phyloP scores from a whole-genome alignment of 2,113 vertebrate genomes.

The Bambusicola thoracicus region DNA sequence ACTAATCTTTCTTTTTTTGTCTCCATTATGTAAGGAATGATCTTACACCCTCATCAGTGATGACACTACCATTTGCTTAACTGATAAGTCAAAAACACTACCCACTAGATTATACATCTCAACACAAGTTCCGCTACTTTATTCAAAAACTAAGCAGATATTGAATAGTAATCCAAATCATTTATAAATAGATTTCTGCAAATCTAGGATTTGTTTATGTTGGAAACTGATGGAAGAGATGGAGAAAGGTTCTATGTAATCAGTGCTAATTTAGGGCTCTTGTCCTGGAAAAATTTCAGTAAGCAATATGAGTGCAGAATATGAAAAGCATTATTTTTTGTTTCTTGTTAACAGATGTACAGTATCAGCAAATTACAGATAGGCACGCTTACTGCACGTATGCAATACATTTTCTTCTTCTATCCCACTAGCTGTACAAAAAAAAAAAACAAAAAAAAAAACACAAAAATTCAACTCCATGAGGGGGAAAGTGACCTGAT shows the following conservation, averaged over 20 bases:
- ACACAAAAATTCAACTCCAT: not conserved
- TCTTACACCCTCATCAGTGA: not conserved
- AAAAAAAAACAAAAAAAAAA: not conserved
- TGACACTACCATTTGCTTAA: not conserved
- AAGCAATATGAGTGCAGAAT: not conserved
- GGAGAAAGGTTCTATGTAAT: not conserved
- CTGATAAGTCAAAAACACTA: not conserved
- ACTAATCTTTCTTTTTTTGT: not conserved
- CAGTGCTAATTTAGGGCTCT: not conserved
- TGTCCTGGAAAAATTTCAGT: not conserved
- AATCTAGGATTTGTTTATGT: not conserved
- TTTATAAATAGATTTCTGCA: not conserved
- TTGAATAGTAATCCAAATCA: not conserved
- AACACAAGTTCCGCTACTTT: not conserved
- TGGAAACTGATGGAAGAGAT: not conserved
- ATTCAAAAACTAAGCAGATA: not conserved
- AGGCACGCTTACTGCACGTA: not conserved
- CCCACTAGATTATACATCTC: not conserved
- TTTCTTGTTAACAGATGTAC: not conserved
- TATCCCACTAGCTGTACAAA: not conserved
- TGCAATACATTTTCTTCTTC: not conserved
- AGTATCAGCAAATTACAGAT: not conserved
- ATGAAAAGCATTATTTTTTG: not conserved
- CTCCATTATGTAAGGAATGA: not conserved
- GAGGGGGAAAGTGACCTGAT: not conserved